phyloP scores from a whole-genome alignment of 2,888 invertebrate genomes.

The Therioaphis trifolii region DNA sequence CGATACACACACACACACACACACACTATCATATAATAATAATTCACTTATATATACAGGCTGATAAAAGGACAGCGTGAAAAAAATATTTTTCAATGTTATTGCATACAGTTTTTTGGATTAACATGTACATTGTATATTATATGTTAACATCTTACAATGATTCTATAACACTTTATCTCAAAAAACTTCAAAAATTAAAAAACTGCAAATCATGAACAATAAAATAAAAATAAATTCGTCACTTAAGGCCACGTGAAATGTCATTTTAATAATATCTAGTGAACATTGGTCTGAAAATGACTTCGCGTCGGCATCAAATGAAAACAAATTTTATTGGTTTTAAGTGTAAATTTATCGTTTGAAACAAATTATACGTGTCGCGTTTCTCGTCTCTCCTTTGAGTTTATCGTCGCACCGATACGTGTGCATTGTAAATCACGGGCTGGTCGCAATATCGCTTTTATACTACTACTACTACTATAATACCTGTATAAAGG shows the following conservation, averaged over 20 bases:
- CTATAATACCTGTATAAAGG: neutral
- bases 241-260: too few species aligned
- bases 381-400: neutral
- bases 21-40: neutral
- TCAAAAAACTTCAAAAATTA: too few species aligned
- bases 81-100: too few species aligned
- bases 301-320: neutral
- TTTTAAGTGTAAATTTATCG: neutral
- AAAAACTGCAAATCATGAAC: too few species aligned
- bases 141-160: too few species aligned
- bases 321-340: conserved; percentile 9
- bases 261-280: too few species aligned
- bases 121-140: too few species aligned
- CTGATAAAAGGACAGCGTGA: too few species aligned
- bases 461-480: neutral
- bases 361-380: neutral
- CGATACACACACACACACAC: neutral
- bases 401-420: neutral
- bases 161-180: too few species aligned
- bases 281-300: too few species aligned
- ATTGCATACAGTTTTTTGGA: too few species aligned
- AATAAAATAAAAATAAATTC: neutral
- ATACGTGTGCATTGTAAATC: conserved; percentile 36
- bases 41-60: neutral
- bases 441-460: neutral